Evolutionary conservation across 1,140 invertebrate species (phyloP).

Genomic region (Ectropis grisescens): DNA sequence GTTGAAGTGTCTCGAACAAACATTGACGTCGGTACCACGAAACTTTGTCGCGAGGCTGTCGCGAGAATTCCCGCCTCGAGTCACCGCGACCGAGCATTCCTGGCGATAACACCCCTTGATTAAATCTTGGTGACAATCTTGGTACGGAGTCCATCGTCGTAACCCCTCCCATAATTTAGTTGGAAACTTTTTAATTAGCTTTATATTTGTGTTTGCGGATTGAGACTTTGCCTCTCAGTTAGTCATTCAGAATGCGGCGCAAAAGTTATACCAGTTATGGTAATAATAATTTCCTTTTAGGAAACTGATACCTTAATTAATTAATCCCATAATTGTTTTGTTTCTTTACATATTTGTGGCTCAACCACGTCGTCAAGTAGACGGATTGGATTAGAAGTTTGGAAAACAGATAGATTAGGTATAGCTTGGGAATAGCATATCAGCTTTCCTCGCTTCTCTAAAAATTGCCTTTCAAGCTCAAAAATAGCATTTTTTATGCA

Average conservation of each 20-base stretch:
- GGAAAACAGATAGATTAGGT: too few species aligned
- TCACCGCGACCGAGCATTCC: conserved; percentile 39
- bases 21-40: conserved; percentile 56
- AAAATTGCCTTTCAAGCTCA: too few species aligned
- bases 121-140: conserved; percentile 60
- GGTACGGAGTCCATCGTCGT: conserved; percentile 50
- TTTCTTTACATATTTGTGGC: too few species aligned
- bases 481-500: too few species aligned
- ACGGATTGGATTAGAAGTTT: too few species aligned
- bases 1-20: conserved; percentile 55
- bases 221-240: conserved; percentile 59
- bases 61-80: conserved; percentile 8
- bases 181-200: conserved; percentile 70
- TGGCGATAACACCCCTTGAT: conserved; percentile 50
- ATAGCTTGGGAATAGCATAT: too few species aligned
- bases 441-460: too few species aligned
- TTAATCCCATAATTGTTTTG: too few species aligned
- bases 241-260: conserved; percentile 50
- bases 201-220: conserved; percentile 70
- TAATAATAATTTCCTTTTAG: too few species aligned
- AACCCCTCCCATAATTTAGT: conserved; percentile 69
- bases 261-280: conserved; percentile 53
- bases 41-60: conserved; percentile 30
- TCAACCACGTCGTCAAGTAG: too few species aligned
- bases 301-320: too few species aligned